These are phyloP conservation scores for Archips xylosteana DNA, from an alignment of 2,888 invertebrate species.

Conservation along the genomic window DNA sequence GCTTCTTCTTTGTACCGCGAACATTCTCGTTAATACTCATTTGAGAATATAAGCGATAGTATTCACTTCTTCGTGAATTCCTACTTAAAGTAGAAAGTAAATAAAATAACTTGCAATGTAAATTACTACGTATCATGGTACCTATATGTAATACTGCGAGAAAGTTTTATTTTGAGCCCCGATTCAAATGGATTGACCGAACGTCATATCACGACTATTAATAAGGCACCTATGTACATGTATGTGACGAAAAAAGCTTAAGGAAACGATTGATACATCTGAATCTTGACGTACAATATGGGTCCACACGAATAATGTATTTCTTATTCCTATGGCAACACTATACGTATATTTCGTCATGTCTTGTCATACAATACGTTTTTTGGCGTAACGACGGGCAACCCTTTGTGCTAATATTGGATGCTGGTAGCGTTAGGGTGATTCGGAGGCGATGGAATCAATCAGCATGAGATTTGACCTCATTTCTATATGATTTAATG, in stretches of 20 bases:
- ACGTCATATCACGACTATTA: background rate
- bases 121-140: no score
- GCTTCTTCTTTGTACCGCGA: no score
- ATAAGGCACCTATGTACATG: background rate
- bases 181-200: background rate
- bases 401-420: constrained; percentile 11
- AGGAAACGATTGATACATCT: background rate
- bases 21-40: no score
- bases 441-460: background rate
- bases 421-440: constrained; percentile 3
- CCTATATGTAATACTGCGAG: no score
- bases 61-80: no score
- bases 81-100: no score
- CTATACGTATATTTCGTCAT: background rate
- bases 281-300: background rate
- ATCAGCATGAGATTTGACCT: constrained; percentile 5
- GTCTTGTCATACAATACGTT: constrained; percentile 2
- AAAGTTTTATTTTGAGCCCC: no score
- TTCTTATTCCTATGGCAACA: background rate
- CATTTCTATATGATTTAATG: background rate
- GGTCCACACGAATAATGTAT: background rate
- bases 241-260: background rate
- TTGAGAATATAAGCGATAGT: no score
- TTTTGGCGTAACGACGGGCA: constrained; percentile 8
- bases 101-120: no score